Conservation (phyloP, 2,113 vertebrate species). For the Leucopsar rothschildi region DNA sequence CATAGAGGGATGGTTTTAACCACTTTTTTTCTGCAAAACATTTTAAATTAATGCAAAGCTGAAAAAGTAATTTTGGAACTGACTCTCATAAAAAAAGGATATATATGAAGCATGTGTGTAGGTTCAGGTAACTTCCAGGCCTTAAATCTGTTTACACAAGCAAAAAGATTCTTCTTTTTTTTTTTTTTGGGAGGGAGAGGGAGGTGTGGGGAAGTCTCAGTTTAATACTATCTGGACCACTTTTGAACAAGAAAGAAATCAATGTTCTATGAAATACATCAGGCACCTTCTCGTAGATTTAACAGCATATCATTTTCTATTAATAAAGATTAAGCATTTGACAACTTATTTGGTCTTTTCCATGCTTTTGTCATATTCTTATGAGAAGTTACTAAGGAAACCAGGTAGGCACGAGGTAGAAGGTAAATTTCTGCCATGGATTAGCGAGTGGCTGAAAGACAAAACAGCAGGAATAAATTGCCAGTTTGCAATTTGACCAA, state of each 20-base stretch:
- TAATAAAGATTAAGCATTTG: not conserved
- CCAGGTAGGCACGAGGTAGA: not conserved
- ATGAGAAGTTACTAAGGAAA: slow-evolving; percentile 25
- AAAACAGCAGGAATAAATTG: slow-evolving; percentile 9
- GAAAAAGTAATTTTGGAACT: not conserved
- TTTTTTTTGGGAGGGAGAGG: no score
- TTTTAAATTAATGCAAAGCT: not conserved
- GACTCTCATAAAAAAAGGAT: not conserved
- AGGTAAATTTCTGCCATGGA: not conserved
- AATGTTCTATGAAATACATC: not conserved
- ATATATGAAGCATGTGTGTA: accelerated
- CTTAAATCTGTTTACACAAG: not conserved
- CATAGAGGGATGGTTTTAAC: not conserved
- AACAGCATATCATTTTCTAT: not conserved
- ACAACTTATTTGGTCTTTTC: not conserved
- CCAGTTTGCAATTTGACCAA: not conserved
- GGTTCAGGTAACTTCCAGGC: not conserved
- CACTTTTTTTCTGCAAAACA: not conserved
- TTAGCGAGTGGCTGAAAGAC: not conserved
- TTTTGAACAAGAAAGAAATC: not conserved
- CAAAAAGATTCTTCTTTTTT: not conserved
- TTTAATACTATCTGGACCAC: not conserved
- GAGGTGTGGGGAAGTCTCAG: not conserved
- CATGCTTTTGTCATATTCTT: not conserved
- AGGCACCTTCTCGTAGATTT: not conserved